Base-by-base conservation (phyloP, 2,797 vertebrate genomes). In the Phoebastria nigripes region DNA sequence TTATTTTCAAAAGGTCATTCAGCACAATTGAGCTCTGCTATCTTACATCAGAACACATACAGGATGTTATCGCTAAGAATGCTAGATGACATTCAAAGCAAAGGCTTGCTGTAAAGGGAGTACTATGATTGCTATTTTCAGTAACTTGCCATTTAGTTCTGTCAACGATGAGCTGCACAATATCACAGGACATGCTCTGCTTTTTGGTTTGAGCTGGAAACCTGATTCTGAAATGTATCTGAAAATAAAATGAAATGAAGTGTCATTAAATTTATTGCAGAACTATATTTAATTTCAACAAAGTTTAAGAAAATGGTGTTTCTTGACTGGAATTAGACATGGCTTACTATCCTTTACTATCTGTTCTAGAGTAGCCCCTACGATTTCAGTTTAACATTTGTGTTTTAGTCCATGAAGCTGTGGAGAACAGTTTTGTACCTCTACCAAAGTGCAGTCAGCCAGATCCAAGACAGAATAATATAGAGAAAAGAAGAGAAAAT, bases 1-100 rank as follows among this genome's bases (percentile, higher is more conserved):
- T 95, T 94, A 94, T 94, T 95, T 94, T 93, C 52, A 35, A 93
- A 96, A 97, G 94, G 87, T 96, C 92, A 95, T 85, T 91, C 15
- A 7, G 25, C 22, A 89, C 49, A 82, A 95, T 26, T 95, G 89
- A 92, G 69, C 66, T 96, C 58, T 70, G 37, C 63, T 96, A 71
- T 92, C 89, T 96, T 89, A 66, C 80, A 91, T 87, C 89, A 91
- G 90, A 95, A 69, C 20, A 71, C 33, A 79, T 21, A 52, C 13
- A 84, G 56, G 66, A 54, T 82, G 58, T 73, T 95, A 93, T 82
- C 93, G 61, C 59, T 81, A 72, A 58, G 85, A 87, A 88, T 81
- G 62, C 46, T 69, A 89, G 74, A 58, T 92, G 82, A 85, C 74
- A 95, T 96, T 96, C 89, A 93, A 71, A 90, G 61, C 63, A 82